phyloP scores from a whole-genome alignment of 1,140 invertebrate genomes.

The Formica selysi region DNA sequence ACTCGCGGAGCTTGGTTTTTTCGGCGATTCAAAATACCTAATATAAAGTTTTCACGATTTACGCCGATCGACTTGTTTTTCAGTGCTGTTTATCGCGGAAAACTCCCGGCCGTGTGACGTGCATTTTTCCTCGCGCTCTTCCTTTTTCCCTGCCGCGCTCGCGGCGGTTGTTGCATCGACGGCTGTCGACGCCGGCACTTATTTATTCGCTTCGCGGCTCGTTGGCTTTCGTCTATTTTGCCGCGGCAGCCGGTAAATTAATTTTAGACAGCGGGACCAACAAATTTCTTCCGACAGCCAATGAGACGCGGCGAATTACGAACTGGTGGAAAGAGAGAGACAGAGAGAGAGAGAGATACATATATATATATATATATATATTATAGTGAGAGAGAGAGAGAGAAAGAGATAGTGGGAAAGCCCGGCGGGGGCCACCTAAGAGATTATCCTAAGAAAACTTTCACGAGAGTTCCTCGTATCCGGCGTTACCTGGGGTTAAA shows the following conservation, averaged over 20 bases:
- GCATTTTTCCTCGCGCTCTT: constrained; percentile 49
- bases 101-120: constrained; percentile 38
- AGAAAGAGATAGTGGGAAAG: constrained; percentile 33
- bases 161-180: constrained; percentile 56
- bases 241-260: constrained; percentile 67
- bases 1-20: constrained; percentile 36
- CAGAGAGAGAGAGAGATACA: not conserved
- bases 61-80: constrained; percentile 64
- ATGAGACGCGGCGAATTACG: constrained; percentile 74
- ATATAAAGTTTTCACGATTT: constrained; percentile 69
- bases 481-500: constrained; percentile 77
- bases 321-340: not conserved
- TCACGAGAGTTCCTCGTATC: constrained; percentile 69
- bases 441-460: constrained; percentile 80
- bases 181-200: constrained; percentile 51
- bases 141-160: not conserved
- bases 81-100: constrained; percentile 65
- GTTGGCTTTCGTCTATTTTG: constrained; percentile 48
- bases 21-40: constrained; percentile 56
- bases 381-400: not conserved
- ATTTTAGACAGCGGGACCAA: constrained; percentile 70
- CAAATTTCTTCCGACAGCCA: constrained; percentile 77
- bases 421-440: constrained; percentile 71
- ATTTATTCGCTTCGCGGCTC: constrained; percentile 75
- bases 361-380: too few species aligned